A percentile compares a stretch with the other conserved stretches of the same genome.
Conservation (phyloP, 2,888 invertebrate genomes). For the Hetaerina titia region DNA sequence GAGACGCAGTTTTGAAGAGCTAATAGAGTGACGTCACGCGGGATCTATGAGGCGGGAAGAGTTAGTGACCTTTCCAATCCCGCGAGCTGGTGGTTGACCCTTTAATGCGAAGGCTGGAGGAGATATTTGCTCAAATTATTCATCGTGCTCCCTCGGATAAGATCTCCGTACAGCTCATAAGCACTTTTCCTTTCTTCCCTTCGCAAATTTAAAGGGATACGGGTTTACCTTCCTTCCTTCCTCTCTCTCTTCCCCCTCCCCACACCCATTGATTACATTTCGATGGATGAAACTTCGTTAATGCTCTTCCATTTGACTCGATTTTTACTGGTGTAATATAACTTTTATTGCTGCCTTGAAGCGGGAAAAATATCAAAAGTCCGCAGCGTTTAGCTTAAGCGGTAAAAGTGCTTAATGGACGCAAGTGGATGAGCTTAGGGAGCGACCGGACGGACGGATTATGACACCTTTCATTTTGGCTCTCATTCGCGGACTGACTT, state of each 20-base stretch:
- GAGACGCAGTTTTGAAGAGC: neutral
- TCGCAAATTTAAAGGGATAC: neutral
- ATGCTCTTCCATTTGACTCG: neutral
- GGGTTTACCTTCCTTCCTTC: neutral
- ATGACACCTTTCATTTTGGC: neutral
- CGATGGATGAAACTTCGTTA: neutral
- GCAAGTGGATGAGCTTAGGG: neutral
- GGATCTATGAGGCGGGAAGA: neutral
- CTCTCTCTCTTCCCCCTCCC: neutral
- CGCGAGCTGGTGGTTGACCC: neutral
- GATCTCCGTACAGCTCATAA: neutral
- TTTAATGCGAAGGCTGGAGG: neutral
- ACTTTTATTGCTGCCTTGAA: neutral
- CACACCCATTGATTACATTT: neutral
- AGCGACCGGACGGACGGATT: neutral
- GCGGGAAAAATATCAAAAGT: neutral
- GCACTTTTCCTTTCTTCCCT: neutral
- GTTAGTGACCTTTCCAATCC: neutral
- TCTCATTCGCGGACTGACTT: neutral
- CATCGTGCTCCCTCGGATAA: neutral
- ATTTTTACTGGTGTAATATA: neutral
- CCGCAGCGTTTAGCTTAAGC: neutral
- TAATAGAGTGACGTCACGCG: neutral
- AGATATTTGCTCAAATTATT: neutral
- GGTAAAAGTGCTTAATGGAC: neutral